These are phyloP conservation scores for Hypena proboscidalis DNA, from an alignment of 2,888 invertebrate species.

Conservation along the genomic window DNA sequence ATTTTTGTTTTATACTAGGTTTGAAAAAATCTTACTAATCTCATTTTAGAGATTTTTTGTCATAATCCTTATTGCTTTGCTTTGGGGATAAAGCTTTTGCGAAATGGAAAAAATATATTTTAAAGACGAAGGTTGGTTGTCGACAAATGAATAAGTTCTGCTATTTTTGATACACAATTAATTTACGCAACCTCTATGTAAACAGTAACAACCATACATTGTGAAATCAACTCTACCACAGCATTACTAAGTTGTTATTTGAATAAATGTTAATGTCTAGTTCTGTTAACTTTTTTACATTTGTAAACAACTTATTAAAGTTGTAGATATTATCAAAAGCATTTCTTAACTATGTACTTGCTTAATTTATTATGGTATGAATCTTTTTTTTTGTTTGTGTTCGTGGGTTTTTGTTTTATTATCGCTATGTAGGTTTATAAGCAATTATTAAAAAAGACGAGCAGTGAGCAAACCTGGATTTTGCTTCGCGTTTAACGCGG, in stretches of 20 bases:
- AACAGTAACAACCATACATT: neutral
- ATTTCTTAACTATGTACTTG: slow-evolving; percentile 40
- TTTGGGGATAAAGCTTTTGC: too few species aligned
- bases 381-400: slow-evolving; percentile 29
- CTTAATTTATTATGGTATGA: slow-evolving; percentile 39
- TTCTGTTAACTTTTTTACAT: neutral
- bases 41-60: too few species aligned
- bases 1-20: too few species aligned
- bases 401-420: slow-evolving; percentile 38
- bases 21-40: too few species aligned
- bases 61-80: too few species aligned
- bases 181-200: neutral
- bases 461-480: too few species aligned
- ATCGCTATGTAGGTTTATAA: slow-evolving; percentile 19
- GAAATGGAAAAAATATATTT: too few species aligned
- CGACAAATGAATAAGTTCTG: slow-evolving; percentile 15
- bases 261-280: neutral
- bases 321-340: slow-evolving; percentile 32
- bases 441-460: too few species aligned
- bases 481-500: too few species aligned
- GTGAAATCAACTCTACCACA: neutral
- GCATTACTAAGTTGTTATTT: neutral
- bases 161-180: slow-evolving; percentile 17
- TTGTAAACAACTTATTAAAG: slow-evolving; percentile 6
- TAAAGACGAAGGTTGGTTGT: too few species aligned